phyloP scores from a whole-genome alignment of 2,797 vertebrate species.

The Sphaeramia orbicularis region DNA sequence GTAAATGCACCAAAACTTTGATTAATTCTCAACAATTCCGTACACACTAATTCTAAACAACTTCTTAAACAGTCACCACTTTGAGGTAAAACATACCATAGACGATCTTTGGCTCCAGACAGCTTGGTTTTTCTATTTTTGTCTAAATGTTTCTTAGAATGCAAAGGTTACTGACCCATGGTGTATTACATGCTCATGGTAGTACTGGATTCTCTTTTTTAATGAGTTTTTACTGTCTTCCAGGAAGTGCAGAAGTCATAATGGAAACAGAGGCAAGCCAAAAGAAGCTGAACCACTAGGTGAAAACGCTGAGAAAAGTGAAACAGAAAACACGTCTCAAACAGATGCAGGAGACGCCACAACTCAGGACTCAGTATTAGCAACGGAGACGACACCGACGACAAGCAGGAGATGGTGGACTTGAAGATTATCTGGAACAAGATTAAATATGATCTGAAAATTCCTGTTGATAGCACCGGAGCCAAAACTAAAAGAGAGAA shows the following conservation, averaged over 20 bases:
- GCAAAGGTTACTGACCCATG: too few species aligned
- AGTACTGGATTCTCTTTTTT: background rate
- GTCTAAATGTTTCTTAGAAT: too few species aligned
- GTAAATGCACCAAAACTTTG: too few species aligned
- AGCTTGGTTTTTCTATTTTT: too few species aligned
- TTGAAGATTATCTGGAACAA: conserved; percentile 99
- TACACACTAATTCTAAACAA: too few species aligned
- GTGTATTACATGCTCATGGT: too few species aligned
- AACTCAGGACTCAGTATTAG: conserved; percentile 90
- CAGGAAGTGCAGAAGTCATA: conserved; percentile 86
- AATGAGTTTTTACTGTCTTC: conserved; percentile 1
- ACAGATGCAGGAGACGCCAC: conserved; percentile 79
- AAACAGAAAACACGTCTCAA: conserved; percentile 69
- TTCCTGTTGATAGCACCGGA: conserved; percentile 93
- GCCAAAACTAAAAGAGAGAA: conserved; percentile 94
- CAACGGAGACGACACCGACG: conserved; percentile 90
- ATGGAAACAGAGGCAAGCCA: conserved; percentile 88
- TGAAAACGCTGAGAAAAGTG: conserved; percentile 74
- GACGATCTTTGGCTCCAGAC: too few species aligned
- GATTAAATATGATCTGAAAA: conserved; percentile 97
- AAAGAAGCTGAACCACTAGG: conserved; percentile 76
- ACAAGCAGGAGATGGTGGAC: conserved; percentile 91
- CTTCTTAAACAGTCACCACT: too few species aligned
- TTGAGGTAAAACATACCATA: too few species aligned
- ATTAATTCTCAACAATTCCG: too few species aligned